Percentiles rank a stretch among this genome's conserved stretches.
Conservation (phyloP, 2,797 vertebrate species). For the Gymnopithys bicolor region DNA sequence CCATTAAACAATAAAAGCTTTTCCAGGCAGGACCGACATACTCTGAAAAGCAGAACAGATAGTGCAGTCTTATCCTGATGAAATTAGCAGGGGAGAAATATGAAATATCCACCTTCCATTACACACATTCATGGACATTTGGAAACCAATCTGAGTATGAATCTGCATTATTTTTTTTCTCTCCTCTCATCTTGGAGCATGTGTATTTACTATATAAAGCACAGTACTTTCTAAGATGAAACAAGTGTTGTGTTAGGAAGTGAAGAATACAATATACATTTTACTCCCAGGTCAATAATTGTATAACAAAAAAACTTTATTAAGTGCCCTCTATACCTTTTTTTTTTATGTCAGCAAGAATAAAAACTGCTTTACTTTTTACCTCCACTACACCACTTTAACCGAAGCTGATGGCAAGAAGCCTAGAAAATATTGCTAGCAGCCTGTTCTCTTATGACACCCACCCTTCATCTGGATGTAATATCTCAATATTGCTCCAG, state of each 20-base stretch:
- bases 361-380: slow-evolving; percentile 58
- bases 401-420: slow-evolving; percentile 71
- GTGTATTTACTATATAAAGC: slow-evolving; percentile 40
- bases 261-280: slow-evolving; percentile 52
- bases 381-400: slow-evolving; percentile 51
- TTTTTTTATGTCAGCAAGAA: slow-evolving; percentile 48
- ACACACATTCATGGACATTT: slow-evolving; percentile 40
- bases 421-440: slow-evolving; percentile 75
- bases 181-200: neutral
- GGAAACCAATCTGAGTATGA: neutral
- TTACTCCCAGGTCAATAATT: slow-evolving; percentile 42
- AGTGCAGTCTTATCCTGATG: slow-evolving; percentile 38
- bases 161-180: slow-evolving; percentile 19
- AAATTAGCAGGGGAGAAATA: slow-evolving; percentile 69
- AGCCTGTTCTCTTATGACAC: slow-evolving; percentile 67
- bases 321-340: slow-evolving; percentile 33
- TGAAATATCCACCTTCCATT: slow-evolving; percentile 58
- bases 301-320: slow-evolving; percentile 12
- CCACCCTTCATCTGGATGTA: slow-evolving; percentile 77
- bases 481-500: slow-evolving; percentile 77
- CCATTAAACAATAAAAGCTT: slow-evolving; percentile 55
- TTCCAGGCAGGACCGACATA: slow-evolving; percentile 55
- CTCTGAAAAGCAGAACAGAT: slow-evolving; percentile 64
- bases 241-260: slow-evolving; percentile 65
- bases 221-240: slow-evolving; percentile 57